Conservation (phyloP, 1,140 invertebrate species). For the Bradynema listronoti region DNA sequence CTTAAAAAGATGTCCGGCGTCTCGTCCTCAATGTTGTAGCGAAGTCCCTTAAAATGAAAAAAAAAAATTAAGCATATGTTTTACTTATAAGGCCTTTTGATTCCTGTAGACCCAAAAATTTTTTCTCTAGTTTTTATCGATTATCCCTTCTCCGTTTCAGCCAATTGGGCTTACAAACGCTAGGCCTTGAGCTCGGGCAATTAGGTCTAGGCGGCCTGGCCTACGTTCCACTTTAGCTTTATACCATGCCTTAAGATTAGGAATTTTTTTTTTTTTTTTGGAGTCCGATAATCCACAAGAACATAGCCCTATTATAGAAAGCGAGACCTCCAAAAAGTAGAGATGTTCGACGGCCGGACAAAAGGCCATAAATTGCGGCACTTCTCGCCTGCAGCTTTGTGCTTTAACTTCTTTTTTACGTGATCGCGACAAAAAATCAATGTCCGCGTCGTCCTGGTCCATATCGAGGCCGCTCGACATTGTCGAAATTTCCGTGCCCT, state of each 20-base stretch:
- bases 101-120: background rate
- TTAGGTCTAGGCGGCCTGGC: background rate
- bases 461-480: too few relatives aligned
- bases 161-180: background rate
- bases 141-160: background rate
- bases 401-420: too few relatives aligned
- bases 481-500: too few relatives aligned
- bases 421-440: too few relatives aligned
- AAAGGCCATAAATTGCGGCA: conserved; percentile 28
- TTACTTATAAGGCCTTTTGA: too few relatives aligned
- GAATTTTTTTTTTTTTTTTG: background rate
- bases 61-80: too few relatives aligned
- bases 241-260: background rate
- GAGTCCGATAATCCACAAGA: background rate
- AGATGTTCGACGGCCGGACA: conserved; percentile 27
- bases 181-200: background rate
- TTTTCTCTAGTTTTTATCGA: background rate
- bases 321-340: conserved; percentile 26
- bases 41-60: conserved; percentile 20
- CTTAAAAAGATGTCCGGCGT: conserved; percentile 9
- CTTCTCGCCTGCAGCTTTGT: too few relatives aligned
- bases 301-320: too few relatives aligned
- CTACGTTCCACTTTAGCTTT: background rate
- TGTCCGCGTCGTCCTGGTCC: too few relatives aligned
- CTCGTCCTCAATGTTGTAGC: conserved; percentile 33